These are phyloP conservation scores for Phrynocephalus versicolor DNA, from an alignment of 2,113 vertebrate species.

Conservation along the genomic window DNA sequence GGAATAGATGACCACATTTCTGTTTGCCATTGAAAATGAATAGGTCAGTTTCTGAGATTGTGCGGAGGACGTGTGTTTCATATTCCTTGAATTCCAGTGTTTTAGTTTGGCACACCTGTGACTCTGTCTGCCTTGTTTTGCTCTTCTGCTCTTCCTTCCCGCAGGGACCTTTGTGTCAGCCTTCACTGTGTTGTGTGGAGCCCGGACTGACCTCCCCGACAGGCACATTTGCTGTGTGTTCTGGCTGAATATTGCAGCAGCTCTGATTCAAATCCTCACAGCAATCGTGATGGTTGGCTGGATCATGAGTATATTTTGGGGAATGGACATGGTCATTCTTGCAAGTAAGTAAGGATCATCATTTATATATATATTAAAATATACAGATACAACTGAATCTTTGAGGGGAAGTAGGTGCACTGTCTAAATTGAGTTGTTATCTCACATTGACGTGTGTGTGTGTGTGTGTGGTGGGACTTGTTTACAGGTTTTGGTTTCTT, in stretches of 20 bases:
- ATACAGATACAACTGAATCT: not conserved
- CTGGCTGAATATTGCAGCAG: constrained; percentile 95
- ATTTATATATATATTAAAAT: no score
- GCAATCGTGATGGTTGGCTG: constrained; percentile 98
- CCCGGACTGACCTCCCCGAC: constrained; percentile 90
- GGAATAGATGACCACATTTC: no score
- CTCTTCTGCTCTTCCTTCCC: constrained; percentile 36
- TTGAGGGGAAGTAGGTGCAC: not conserved
- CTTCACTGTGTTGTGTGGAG: constrained; percentile 93
- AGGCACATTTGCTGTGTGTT: constrained; percentile 94
- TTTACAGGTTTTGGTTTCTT: not conserved
- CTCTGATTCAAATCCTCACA: constrained; percentile 94
- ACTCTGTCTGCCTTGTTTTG: not conserved
- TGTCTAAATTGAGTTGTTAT: not conserved
- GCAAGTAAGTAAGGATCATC: constrained; percentile 84
- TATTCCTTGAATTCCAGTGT: not conserved
- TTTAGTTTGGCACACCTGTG: not conserved
- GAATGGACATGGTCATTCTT: constrained; percentile 99
- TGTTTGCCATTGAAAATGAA: not conserved
- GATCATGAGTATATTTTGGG: constrained; percentile 99
- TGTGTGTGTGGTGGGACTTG: not conserved
- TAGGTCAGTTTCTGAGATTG: not conserved
- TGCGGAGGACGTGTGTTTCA: not conserved
- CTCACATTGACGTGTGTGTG: not conserved
- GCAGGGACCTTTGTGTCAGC: constrained; percentile 94